These are phyloP conservation scores for Onthophagus sagittarius DNA, from an alignment of 2,888 invertebrate genomes.

Conservation along the genomic window DNA sequence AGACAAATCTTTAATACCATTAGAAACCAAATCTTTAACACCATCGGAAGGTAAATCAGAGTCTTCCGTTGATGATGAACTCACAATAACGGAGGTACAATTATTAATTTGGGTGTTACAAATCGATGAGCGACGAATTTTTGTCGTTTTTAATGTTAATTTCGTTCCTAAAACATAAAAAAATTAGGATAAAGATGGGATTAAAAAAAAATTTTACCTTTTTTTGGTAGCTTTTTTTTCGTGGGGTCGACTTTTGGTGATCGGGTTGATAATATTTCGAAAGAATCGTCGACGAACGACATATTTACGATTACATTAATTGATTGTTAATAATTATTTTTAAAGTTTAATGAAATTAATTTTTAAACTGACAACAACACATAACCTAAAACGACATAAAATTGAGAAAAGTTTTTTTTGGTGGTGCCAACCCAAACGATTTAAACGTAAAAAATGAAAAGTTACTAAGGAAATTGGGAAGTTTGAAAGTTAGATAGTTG, in stretches of 20 bases:
- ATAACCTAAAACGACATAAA: not conserved
- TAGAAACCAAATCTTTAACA: not conserved
- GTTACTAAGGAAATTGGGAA: too few species aligned
- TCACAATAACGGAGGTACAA: not conserved
- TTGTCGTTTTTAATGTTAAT: slow-evolving; percentile 3
- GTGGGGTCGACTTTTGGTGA: slow-evolving; percentile 36
- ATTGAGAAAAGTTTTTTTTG: too few species aligned
- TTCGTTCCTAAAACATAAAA: slow-evolving; percentile 10
- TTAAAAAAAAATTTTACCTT: slow-evolving; percentile 14
- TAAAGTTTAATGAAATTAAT: not conserved
- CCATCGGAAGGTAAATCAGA: not conserved
- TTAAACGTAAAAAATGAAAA: too few species aligned
- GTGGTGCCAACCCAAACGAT: too few species aligned
- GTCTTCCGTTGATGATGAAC: not conserved
- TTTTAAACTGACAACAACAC: not conserved
- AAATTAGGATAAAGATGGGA: not conserved
- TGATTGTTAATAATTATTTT: not conserved
- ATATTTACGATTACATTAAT: not conserved
- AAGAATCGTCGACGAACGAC: slow-evolving; percentile 34
- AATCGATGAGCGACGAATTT: slow-evolving; percentile 16
- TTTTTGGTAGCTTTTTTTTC: slow-evolving; percentile 9
- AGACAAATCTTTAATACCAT: not conserved
- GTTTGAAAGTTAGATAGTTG: too few species aligned
- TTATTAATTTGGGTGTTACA: slow-evolving; percentile 15
- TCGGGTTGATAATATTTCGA: slow-evolving; percentile 39